These are phyloP conservation scores for Piprites chloris DNA, from an alignment of 2,113 vertebrate genomes.

Conservation along the genomic window DNA sequence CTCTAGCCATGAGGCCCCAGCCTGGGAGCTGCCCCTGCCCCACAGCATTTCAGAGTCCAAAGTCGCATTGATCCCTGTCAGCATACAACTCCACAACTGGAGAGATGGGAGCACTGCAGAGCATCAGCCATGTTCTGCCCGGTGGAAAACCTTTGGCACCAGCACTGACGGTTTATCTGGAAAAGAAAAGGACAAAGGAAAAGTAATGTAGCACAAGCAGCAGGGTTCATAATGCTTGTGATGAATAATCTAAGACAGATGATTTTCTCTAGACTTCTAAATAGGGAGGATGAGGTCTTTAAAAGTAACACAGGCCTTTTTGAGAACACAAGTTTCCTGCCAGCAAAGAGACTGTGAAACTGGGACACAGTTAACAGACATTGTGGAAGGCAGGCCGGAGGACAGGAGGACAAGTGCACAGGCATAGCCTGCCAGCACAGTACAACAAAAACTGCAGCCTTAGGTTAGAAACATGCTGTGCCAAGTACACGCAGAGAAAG, in stretches of 20 bases:
- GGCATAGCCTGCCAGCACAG: not conserved
- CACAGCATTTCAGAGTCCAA: slow-evolving; percentile 39
- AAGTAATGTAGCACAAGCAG: not conserved
- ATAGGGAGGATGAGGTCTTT: not conserved
- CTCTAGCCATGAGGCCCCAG: not conserved
- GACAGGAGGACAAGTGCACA: not conserved
- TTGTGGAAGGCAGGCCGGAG: not conserved
- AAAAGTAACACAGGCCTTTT: slow-evolving; percentile 12
- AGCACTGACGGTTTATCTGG: slow-evolving; percentile 47
- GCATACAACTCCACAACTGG: slow-evolving; percentile 14
- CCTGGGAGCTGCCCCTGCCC: slow-evolving; percentile 1
- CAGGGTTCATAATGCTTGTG: not conserved
- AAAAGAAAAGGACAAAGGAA: slow-evolving; percentile 11
- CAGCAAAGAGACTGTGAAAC: slow-evolving; percentile 1
- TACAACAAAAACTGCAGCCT: not conserved
- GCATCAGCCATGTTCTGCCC: slow-evolving; percentile 32
- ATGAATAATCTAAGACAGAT: not conserved
- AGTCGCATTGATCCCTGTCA: not conserved
- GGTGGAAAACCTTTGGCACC: slow-evolving; percentile 59
- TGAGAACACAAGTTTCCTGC: not conserved
- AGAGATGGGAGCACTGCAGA: slow-evolving; percentile 48
- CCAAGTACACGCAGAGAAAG: not conserved
- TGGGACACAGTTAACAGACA: not conserved
- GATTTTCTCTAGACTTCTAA: not conserved
- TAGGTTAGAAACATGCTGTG: not conserved